These are phyloP conservation scores for Mirza zaza DNA, from an alignment of 2,113 vertebrate species.

Conservation along the genomic window DNA sequence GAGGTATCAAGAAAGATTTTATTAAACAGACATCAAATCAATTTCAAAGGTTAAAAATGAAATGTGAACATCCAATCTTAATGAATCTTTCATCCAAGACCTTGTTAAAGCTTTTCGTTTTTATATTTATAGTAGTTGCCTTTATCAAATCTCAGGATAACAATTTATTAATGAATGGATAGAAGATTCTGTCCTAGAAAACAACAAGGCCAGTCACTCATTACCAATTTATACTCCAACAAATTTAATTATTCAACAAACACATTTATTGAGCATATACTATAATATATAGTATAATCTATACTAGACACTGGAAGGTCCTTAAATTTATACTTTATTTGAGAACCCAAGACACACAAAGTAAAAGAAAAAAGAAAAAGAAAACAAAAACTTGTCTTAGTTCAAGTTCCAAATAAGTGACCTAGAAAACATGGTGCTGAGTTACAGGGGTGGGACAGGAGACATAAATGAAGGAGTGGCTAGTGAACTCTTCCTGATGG, in stretches of 20 bases:
- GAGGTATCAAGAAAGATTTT: constrained; percentile 39
- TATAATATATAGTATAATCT: not conserved
- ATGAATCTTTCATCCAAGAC: constrained; percentile 34
- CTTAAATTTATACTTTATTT: constrained; percentile 17
- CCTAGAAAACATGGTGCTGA: not conserved
- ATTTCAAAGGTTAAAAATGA: constrained; percentile 60
- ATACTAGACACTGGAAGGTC: not conserved
- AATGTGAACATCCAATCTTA: constrained; percentile 15
- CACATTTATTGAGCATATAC: not conserved
- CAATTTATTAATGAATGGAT: constrained; percentile 8
- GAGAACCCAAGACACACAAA: constrained; percentile 23
- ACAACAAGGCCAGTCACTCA: not conserved
- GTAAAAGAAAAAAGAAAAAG: not conserved
- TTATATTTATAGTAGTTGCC: constrained; percentile 6
- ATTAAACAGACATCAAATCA: constrained; percentile 47
- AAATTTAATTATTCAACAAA: constrained; percentile 23
- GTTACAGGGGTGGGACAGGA: not conserved
- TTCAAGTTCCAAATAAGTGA: not conserved
- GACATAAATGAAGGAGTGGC: not conserved
- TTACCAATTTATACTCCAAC: constrained; percentile 41
- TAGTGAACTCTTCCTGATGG: not conserved
- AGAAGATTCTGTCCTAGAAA: constrained; percentile 33
- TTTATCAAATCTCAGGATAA: constrained; percentile 49
- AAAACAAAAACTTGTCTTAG: not conserved
- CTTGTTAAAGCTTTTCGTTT: constrained; percentile 45